A percentile compares a stretch with the other conserved stretches of the same genome.
Conservation (phyloP, 2,888 invertebrate species). For the Nasonia oneida region DNA sequence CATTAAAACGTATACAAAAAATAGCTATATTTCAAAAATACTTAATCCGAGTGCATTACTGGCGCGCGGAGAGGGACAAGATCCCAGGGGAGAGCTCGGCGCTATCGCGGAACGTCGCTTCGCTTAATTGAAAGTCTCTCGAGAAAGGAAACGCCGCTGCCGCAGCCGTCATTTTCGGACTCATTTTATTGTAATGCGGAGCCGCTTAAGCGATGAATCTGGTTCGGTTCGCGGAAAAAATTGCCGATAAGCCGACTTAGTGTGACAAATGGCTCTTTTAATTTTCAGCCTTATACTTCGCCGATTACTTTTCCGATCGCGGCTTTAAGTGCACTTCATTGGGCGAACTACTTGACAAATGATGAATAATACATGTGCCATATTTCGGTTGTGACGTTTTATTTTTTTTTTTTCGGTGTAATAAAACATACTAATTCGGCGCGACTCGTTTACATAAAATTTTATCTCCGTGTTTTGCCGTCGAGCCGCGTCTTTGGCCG, state of each 20-base stretch:
- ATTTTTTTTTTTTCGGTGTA: background rate
- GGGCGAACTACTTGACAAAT: background rate
- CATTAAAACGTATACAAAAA: background rate
- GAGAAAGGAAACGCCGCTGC: constrained; percentile 23
- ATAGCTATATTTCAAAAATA: background rate
- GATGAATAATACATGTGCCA: background rate
- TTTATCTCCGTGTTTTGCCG: background rate
- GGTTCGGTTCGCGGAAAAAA: constrained; percentile 6
- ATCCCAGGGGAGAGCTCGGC: constrained; percentile 1
- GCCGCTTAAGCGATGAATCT: constrained; percentile 7
- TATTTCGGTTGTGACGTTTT: background rate
- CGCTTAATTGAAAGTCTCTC: constrained; percentile 40
- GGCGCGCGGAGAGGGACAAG: background rate
- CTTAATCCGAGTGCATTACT: constrained; percentile 32
- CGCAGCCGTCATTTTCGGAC: constrained; percentile 17
- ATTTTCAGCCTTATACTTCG: background rate
- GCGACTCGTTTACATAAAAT: constrained; percentile 7
- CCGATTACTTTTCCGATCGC: no score
- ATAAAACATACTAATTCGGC: background rate
- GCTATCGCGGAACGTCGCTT: constrained; percentile 28
- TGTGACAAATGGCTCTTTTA: background rate
- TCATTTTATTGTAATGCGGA: constrained; percentile 15
- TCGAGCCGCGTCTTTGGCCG: background rate
- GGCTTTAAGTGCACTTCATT: no score
- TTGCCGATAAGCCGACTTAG: background rate